Base-by-base conservation (phyloP, 2,113 vertebrate genomes). In the Heterotilapia buettikoferi region DNA sequence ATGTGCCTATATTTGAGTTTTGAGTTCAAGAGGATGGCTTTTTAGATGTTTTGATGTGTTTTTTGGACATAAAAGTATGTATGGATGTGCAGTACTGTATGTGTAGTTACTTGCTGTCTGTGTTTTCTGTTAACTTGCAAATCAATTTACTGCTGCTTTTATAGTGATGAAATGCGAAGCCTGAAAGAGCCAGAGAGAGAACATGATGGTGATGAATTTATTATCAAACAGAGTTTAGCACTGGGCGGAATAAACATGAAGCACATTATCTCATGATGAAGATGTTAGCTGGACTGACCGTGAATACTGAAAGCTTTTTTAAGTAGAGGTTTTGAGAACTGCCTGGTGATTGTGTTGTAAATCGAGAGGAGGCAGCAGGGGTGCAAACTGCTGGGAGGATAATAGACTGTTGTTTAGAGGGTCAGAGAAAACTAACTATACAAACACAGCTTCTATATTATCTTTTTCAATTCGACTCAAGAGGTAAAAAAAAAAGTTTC, bases 221-320 rank as follows among this genome's bases (percentile, higher is more conserved):
- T 92, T 85, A 91, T 92, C 87, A 93, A 94, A 93, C 45, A 18
- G 82, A 83, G 84, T 93, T 93, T 88, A 93, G 85, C 21, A 7
- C 19, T 56, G 87, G 92, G 88, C 9, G 26, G 92, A 94, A 94
- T 93, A 90, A 91, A 93, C 89, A 94, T 86, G 87, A 90, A 90
- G 85, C 88, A 81, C 90, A 92, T 94, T 93, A 93, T 88, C 88
- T 90, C 66, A 79, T 86, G 90, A 92, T 93, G 86, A 94, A 93
- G 91, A 93, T 86, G 84, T 56, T 80, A 71, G 84, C 47, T n/a
- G 8, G 79, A 79, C 79, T 83, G 68, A 84, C 86, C 9, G 5
- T 92, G 89, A 91, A 94, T 92, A 89, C 90, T 76, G 66, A 93
- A 76, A 68, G 84, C 54, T 61, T 85, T 84, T 87, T 78, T 61